These are phyloP conservation scores for Drosophila tanythrix DNA, from an alignment of 2,888 invertebrate species.

Conservation along the genomic window DNA sequence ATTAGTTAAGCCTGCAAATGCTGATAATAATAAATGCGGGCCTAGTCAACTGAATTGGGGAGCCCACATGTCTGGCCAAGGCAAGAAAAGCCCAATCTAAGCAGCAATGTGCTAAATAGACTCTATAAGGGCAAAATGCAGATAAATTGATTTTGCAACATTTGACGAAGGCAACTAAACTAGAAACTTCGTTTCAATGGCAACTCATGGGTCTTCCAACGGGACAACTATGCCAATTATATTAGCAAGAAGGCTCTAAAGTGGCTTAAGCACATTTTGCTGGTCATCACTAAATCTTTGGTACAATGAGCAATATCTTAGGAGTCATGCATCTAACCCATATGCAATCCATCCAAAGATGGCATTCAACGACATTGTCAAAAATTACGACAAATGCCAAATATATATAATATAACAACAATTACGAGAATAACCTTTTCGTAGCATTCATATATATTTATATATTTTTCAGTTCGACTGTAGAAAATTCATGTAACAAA, in stretches of 20 bases:
- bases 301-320: not conserved
- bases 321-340: not conserved
- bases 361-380: not conserved
- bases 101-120: not conserved
- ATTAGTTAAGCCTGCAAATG: slow-evolving; percentile 45
- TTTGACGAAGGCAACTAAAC: not conserved
- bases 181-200: not conserved
- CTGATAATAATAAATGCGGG: slow-evolving; percentile 47
- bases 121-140: not conserved
- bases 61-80: not conserved
- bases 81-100: not conserved
- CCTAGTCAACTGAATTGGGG: not conserved
- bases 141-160: not conserved
- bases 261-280: not conserved
- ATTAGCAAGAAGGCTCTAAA: not conserved
- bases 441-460: not conserved
- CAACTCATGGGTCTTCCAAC: not conserved
- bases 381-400: not conserved
- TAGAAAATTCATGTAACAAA: not conserved
- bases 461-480: not conserved
- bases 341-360: not conserved
- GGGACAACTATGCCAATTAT: not conserved
- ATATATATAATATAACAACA: not conserved
- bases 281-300: not conserved
- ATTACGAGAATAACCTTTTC: not conserved